Conservation (phyloP, 2,888 invertebrate genomes). For the Cenopis cana region DNA sequence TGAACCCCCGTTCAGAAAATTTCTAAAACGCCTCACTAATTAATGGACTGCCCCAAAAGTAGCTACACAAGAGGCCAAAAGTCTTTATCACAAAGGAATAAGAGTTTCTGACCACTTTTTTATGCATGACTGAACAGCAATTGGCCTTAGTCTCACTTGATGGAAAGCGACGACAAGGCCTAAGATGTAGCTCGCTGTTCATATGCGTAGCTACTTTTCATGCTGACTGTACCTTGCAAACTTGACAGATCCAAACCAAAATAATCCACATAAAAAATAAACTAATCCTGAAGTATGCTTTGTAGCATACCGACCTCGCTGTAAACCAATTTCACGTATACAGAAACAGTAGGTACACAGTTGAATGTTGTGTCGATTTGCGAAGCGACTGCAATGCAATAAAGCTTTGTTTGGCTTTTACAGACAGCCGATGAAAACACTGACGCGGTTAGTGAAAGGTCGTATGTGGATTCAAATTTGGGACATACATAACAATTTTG, state of each 20-base stretch:
- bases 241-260: neutral
- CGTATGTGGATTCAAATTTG: neutral
- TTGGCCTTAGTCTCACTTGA: too few species aligned
- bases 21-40: too few species aligned
- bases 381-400: constrained; percentile 21
- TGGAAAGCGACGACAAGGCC: too few species aligned
- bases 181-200: too few species aligned
- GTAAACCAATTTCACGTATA: constrained; percentile 21
- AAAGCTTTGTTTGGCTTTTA: constrained; percentile 33
- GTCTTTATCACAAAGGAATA: too few species aligned
- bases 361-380: constrained; percentile 27
- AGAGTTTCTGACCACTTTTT: too few species aligned
- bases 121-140: too few species aligned
- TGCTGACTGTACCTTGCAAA: neutral
- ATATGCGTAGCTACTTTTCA: too few species aligned
- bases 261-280: neutral
- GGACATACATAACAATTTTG: neutral
- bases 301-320: neutral
- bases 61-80: too few species aligned
- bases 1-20: too few species aligned
- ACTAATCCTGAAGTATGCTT: constrained; percentile 2
- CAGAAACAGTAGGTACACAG: constrained; percentile 10
- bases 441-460: neutral
- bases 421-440: constrained; percentile 10
- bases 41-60: too few species aligned